These are phyloP conservation scores for Halichondria panicea DNA, from an alignment of 37 sponge, comb jelly and placozoan species.

Conservation along the genomic window DNA sequence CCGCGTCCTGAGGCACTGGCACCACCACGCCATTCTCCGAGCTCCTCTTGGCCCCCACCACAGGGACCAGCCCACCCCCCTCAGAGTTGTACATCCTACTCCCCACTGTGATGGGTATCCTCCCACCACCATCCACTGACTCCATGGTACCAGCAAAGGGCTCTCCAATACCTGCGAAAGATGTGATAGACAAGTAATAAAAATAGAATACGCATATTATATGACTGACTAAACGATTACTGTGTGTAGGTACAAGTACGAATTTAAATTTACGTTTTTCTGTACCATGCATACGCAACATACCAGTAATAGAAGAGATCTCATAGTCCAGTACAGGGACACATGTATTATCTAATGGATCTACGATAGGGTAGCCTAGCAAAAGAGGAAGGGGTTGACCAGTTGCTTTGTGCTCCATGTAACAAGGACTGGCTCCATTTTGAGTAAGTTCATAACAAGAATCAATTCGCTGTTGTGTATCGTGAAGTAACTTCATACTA, in stretches of 20 bases:
- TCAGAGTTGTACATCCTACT: neutral
- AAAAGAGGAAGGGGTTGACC: constrained; percentile 10
- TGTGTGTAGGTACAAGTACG: too few species aligned
- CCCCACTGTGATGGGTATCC: constrained; percentile 2
- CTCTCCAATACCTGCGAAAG: neutral
- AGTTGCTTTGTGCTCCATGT: constrained; percentile 5
- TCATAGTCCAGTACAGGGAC: constrained; percentile 15
- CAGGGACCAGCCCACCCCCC: neutral
- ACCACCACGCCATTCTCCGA: constrained; percentile 1
- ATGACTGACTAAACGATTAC: too few species aligned
- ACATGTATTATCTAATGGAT: neutral
- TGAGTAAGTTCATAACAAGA: neutral
- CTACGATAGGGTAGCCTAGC: neutral
- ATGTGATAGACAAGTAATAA: too few species aligned
- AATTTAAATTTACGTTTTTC: too few species aligned
- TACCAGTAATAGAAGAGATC: neutral
- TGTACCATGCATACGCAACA: too few species aligned
- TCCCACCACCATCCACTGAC: neutral
- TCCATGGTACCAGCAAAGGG: constrained; percentile 9
- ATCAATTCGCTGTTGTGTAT: neutral
- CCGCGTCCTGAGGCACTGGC: neutral
- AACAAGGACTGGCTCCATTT: constrained; percentile 3
- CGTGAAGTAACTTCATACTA: neutral
- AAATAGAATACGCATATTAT: too few species aligned
- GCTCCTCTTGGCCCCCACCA: neutral